These are phyloP conservation scores for Himalopsyche anomala DNA, from an alignment of 2,888 invertebrate genomes.

Conservation along the genomic window DNA sequence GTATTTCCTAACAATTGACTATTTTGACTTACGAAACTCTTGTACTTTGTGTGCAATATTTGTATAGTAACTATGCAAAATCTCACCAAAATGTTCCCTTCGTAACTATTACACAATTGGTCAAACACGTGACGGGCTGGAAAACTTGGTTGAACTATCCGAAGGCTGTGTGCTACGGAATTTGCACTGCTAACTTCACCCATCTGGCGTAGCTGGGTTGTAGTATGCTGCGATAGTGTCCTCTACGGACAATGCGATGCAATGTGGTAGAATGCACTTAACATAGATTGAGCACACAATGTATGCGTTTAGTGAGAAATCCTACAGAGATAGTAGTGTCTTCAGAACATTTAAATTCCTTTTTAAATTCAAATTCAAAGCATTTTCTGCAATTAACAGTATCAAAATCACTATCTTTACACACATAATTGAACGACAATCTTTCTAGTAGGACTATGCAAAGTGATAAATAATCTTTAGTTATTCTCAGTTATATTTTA, in stretches of 20 bases:
- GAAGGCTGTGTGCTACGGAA: not conserved
- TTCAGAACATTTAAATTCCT: too few relatives aligned
- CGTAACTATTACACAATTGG: slow-evolving; percentile 7
- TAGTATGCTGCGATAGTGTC: not conserved
- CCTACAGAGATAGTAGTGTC: too few relatives aligned
- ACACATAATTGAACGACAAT: too few relatives aligned
- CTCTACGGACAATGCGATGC: slow-evolving; percentile 3
- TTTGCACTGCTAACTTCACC: not conserved
- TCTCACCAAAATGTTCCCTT: not conserved
- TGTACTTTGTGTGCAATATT: too few relatives aligned
- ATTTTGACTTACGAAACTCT: too few relatives aligned
- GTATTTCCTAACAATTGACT: too few relatives aligned
- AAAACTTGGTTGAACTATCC: slow-evolving; percentile 7
- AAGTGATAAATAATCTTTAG: too few relatives aligned
- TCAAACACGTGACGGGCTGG: slow-evolving; percentile 27
- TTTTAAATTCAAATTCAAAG: too few relatives aligned
- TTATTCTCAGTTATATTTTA: too few relatives aligned
- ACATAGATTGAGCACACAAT: not conserved
- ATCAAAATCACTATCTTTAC: too few relatives aligned
- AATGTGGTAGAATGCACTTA: slow-evolving; percentile 15
- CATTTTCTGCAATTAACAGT: too few relatives aligned
- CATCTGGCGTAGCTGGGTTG: not conserved
- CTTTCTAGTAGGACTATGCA: too few relatives aligned
- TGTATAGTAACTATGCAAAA: not conserved
- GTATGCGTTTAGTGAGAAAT: not conserved